phyloP scores from a whole-genome alignment of 2,797 vertebrate species.

The Hipposideros larvatus region DNA sequence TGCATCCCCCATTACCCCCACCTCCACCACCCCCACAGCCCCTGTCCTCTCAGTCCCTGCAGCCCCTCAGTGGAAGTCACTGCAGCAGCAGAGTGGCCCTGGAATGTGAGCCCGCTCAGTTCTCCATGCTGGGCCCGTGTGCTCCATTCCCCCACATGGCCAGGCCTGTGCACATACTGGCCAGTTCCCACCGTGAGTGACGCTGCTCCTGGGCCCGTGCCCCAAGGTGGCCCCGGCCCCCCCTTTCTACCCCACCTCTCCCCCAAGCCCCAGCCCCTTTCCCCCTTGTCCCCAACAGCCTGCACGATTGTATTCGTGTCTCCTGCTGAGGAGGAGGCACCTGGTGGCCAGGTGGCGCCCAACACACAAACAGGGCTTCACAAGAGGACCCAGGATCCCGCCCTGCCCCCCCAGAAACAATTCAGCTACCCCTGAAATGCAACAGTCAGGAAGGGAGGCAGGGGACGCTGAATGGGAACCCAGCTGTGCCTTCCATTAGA shows the following conservation, averaged over 20 bases:
- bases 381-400: fast-evolving
- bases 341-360: fast-evolving
- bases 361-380: background rate
- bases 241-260: fast-evolving
- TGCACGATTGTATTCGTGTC: background rate
- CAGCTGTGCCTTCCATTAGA: fast-evolving
- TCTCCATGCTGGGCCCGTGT: fast-evolving
- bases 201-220: background rate
- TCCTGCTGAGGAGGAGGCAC: background rate
- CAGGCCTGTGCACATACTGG: background rate
- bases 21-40: background rate
- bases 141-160: background rate
- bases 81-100: background rate
- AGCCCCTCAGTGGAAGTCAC: background rate
- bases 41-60: background rate
- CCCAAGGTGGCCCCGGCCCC: too few species aligned
- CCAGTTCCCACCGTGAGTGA: background rate
- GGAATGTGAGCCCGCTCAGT: background rate
- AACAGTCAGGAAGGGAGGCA: too few species aligned
- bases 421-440: background rate
- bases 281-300: too few species aligned
- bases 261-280: background rate
- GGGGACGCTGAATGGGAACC: background rate
- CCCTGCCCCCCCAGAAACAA: background rate
- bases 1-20: background rate